Evolutionary conservation across 2,797 vertebrate genomes (phyloP), one percentile per base, ranked within the genome.

Genomic region (Echeneis naucrates): DNA sequence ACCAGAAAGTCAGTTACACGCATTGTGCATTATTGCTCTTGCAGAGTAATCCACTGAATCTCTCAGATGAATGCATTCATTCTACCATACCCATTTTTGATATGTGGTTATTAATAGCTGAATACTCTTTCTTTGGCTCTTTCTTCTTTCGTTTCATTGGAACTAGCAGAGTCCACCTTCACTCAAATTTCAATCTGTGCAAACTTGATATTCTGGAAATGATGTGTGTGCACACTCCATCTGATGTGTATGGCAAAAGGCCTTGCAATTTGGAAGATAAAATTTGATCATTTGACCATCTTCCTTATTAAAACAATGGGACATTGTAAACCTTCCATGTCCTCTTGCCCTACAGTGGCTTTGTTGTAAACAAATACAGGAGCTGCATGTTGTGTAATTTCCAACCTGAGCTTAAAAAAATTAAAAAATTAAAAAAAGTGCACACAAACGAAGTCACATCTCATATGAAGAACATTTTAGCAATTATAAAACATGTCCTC

Each of bases 251-350:
- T 4, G 21, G 14, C 45, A 48, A 27, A 51, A 38, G 17, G 17
- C 47, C 17, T 10, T 2, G 0, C 35, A 24, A 63, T 37, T 33
- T 7, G 0, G 14, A 37, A 14, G 32, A 38, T 47, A 19, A 51
- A 2, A 32, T 45, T 19, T 21, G 12, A 35, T 13, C 23, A 26
- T 50, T 12, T 10, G 9, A 53, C 40, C 3, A 13, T 21, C 2
- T 66, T 27, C 19, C 67, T 63, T 32, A 57, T 59, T 40, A 40
- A 61, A 74, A 26, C 14, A 2, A 27, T 30, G 53, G 30, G 35
- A 32, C 26, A 24, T 17, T 9, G 14, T 48, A 17, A 56, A 27
- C 37, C 30, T 17, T 52, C 37, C 13, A 19, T 10, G 33, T 40
- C n/a, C 24, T 16, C 16, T 42, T 21, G 61, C 30, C 30, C 30